Conservation (phyloP, 2,113 vertebrate species). For the Cololabis saira region DNA sequence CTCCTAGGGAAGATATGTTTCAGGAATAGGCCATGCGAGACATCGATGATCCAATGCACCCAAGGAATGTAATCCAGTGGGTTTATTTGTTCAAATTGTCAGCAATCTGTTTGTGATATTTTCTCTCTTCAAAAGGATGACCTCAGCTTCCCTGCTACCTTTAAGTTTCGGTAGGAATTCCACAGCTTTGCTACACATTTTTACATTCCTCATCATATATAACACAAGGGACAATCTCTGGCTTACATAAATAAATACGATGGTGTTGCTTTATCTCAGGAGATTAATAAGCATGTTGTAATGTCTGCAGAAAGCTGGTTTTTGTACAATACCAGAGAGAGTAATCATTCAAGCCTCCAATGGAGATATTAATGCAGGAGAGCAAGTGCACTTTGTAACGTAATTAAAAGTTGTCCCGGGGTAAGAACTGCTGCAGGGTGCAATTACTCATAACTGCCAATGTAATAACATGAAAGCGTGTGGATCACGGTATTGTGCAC, state of each 20-base stretch:
- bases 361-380: constrained; percentile 64
- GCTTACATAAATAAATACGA: constrained; percentile 44
- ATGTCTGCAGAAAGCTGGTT: constrained; percentile 31
- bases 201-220: constrained; percentile 47
- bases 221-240: constrained; percentile 40
- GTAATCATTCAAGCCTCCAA: constrained; percentile 59
- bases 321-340: constrained; percentile 36
- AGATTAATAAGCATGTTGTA: constrained; percentile 57
- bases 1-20: constrained; percentile 59
- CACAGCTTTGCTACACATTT: constrained; percentile 18
- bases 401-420: constrained; percentile 79
- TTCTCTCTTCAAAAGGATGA: constrained; percentile 32
- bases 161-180: constrained; percentile 33
- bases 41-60: constrained; percentile 62
- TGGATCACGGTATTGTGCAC: constrained; percentile 57
- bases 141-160: constrained; percentile 36
- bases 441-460: constrained; percentile 79
- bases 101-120: constrained; percentile 33
- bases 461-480: constrained; percentile 70
- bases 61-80: constrained; percentile 40
- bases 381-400: constrained; percentile 73
- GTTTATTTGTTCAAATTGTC: constrained; percentile 58
- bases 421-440: constrained; percentile 68
- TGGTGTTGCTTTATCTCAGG: constrained; percentile 44
- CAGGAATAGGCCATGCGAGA: constrained; percentile 55